phyloP scores from a whole-genome alignment of 2,888 invertebrate genomes.

The Tuta absoluta region DNA sequence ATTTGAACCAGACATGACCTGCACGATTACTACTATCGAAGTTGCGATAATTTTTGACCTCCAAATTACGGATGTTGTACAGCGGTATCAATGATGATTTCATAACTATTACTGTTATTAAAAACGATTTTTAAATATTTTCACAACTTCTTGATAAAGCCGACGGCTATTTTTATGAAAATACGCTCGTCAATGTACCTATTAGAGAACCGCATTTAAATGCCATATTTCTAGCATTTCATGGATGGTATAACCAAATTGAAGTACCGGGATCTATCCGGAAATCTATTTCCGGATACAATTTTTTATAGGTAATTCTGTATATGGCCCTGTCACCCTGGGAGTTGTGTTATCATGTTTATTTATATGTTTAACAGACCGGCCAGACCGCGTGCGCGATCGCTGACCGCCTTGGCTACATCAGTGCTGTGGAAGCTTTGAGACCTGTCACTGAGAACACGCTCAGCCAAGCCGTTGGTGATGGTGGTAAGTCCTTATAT shows the following conservation, averaged over 20 bases:
- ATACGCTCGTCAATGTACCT: not conserved
- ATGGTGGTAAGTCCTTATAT: slow-evolving; percentile 58
- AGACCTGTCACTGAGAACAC: slow-evolving; percentile 92
- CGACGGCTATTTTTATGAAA: not conserved
- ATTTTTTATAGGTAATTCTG: too few relatives aligned
- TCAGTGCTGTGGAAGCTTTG: slow-evolving; percentile 98
- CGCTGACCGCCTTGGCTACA: slow-evolving; percentile 97
- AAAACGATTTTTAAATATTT: not conserved
- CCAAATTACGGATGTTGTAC: slow-evolving; percentile 4
- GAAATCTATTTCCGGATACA: too few relatives aligned
- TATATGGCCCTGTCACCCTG: too few relatives aligned
- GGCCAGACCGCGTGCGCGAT: slow-evolving; percentile 98
- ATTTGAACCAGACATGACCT: slow-evolving; percentile 2
- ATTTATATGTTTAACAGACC: slow-evolving; percentile 86
- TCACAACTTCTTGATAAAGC: not conserved
- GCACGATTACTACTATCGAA: not conserved
- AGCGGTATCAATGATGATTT: slow-evolving; percentile 2
- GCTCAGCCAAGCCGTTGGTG: slow-evolving; percentile 76
- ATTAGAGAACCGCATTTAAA: too few relatives aligned
- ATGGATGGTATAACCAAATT: too few relatives aligned
- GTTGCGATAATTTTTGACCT: slow-evolving; percentile 6
- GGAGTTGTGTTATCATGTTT: not conserved
- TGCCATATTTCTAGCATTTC: too few relatives aligned
- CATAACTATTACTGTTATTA: not conserved
- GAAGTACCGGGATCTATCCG: too few relatives aligned